Evolutionary conservation across 2,888 invertebrate genomes (phyloP).

Genomic region (Coleophora deauratella): DNA sequence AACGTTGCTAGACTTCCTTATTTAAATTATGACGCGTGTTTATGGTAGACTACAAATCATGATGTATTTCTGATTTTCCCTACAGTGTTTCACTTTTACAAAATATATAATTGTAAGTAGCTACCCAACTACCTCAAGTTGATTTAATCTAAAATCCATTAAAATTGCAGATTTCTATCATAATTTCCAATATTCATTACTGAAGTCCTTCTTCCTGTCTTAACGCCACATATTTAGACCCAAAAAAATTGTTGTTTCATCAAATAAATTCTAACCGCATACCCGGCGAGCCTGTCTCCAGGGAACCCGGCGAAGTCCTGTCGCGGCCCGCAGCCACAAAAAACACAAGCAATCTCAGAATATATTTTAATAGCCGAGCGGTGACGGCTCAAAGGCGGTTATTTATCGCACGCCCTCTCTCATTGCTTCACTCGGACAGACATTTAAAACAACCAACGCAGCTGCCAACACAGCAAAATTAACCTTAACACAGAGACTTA

Average conservation of each 20-base stretch:
- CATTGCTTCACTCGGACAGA: conserved; percentile 59
- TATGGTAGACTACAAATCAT: too few relatives aligned
- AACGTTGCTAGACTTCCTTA: too few relatives aligned
- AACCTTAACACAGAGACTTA: conserved; percentile 36
- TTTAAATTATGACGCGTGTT: too few relatives aligned
- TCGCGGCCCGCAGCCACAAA: conserved; percentile 30
- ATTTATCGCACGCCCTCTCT: conserved; percentile 74
- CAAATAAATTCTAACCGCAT: conserved; percentile 36
- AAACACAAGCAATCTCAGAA: conserved; percentile 63
- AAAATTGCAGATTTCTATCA: too few relatives aligned
- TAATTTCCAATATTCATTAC: too few relatives aligned
- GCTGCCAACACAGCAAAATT: conserved; percentile 26
- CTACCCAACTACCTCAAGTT: too few relatives aligned
- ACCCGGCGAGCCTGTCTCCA: conserved; percentile 28
- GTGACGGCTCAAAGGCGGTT: conserved; percentile 72
- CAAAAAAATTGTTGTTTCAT: background rate
- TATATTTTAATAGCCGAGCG: conserved; percentile 69
- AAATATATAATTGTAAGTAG: too few relatives aligned
- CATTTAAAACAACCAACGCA: conserved; percentile 55
- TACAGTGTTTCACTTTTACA: too few relatives aligned
- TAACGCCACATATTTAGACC: background rate
- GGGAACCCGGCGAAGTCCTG: conserved; percentile 37
- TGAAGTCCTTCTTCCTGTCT: background rate
- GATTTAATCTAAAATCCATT: too few relatives aligned
- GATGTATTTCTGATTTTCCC: too few relatives aligned